Evolutionary conservation across 1,140 invertebrate genomes (phyloP).

Genomic region (Drosophila bipectinata): DNA sequence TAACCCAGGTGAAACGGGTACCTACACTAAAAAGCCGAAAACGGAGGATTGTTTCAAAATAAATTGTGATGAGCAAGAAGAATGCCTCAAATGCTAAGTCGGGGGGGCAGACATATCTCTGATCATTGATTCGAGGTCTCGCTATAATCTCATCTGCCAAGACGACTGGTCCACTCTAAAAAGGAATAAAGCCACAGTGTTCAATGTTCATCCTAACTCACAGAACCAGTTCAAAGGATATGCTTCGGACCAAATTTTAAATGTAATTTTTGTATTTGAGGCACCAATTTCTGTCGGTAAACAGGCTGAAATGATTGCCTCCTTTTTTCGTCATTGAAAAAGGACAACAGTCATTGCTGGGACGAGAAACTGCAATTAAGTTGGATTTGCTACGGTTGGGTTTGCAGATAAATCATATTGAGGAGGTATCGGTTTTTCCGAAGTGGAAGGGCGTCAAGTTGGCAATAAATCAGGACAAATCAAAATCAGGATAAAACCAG

Average conservation of each 20-base stretch:
- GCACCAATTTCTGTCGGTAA: too few species aligned
- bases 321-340: not conserved
- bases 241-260: too few species aligned
- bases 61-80: not conserved
- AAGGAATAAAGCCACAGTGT: not conserved
- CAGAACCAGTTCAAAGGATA: too few species aligned
- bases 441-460: not conserved
- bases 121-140: conserved; percentile 6
- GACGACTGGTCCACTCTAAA: conserved; percentile 2
- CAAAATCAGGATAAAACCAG: too few species aligned
- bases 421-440: not conserved
- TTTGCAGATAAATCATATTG: not conserved
- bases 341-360: not conserved
- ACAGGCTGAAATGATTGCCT: too few species aligned
- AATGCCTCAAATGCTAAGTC: not conserved
- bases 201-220: too few species aligned
- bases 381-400: not conserved
- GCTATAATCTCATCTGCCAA: conserved; percentile 6
- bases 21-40: too few species aligned
- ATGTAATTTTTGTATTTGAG: too few species aligned
- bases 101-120: too few species aligned
- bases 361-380: not conserved
- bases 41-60: not conserved
- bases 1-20: too few species aligned
- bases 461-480: not conserved